These are phyloP conservation scores for Cantharis lateralis DNA, from an alignment of 2,888 invertebrate genomes.

Conservation along the genomic window DNA sequence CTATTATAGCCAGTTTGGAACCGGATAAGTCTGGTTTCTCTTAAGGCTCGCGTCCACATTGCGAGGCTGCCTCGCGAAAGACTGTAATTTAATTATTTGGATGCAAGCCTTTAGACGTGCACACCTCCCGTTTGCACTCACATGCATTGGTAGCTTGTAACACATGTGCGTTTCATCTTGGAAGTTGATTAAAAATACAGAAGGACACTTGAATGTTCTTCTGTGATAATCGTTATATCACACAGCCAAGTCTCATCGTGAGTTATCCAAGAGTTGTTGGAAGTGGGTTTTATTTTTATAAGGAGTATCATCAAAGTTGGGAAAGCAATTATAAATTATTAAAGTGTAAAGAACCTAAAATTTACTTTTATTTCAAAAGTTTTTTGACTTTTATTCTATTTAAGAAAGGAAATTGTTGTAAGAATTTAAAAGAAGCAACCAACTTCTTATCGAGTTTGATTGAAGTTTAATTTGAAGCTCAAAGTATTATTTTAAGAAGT, in stretches of 20 bases:
- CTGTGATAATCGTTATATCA: not conserved
- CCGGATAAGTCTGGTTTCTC: not conserved
- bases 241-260: not conserved
- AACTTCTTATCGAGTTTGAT: slow-evolving; percentile 34
- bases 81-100: too few relatives aligned
- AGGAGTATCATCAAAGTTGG: not conserved
- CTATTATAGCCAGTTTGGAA: not conserved
- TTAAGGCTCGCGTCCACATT: not conserved
- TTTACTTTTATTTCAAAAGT: slow-evolving; percentile 8
- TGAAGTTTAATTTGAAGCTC: slow-evolving; percentile 33
- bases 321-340: slow-evolving; percentile 18
- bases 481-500: slow-evolving; percentile 23
- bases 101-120: not conserved
- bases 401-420: slow-evolving; percentile 20
- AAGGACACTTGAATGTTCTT: not conserved
- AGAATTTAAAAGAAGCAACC: slow-evolving; percentile 25
- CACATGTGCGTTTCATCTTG: not conserved
- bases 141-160: not conserved
- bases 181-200: not conserved
- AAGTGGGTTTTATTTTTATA: not conserved
- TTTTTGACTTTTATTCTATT: slow-evolving; percentile 13
- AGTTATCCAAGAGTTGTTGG: not conserved
- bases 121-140: not conserved
- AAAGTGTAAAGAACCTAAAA: slow-evolving; percentile 10
- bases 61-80: too few relatives aligned